Base-by-base conservation (phyloP, 2,888 invertebrate genomes). In the Heteromyza rotundicornis region DNA sequence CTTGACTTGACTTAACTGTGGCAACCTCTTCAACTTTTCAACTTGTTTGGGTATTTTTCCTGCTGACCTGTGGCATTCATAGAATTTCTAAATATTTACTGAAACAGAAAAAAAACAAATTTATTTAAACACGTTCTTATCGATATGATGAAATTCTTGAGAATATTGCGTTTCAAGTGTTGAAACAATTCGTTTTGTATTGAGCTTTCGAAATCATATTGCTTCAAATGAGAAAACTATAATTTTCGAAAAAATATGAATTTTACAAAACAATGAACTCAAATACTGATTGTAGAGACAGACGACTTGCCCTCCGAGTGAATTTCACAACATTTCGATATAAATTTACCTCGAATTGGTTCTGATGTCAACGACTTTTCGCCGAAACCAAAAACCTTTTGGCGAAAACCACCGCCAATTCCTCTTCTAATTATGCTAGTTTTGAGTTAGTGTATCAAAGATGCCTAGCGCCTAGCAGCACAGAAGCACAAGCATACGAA, bases 261-360 rank as follows among this genome's bases (percentile, higher is more conserved):
- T n/a, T n/a, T n/a, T n/a, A n/a, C n/a, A n/a, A n/a, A n/a, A n/a
- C n/a, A n/a, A n/a, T n/a, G n/a, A n/a, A n/a, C n/a, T n/a, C n/a
- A n/a, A n/a, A n/a, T n/a, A n/a, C n/a, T n/a, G n/a, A n/a, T n/a
- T n/a, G n/a, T n/a, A n/a, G n/a, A n/a, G n/a, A n/a, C n/a, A n/a
- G n/a, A n/a, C n/a, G n/a, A n/a, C n/a, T n/a, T n/a, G n/a, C n/a
- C n/a, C n/a, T n/a, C n/a, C n/a, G n/a, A n/a, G n/a, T 60, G 61
- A 64, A 63, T 50, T 59, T 49, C 47, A 47, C 47, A 3, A 47
- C 14, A 47, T 47, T 20, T 20, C 20, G 47, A 2, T 20, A 5
- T 3, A 19, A 47, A 40, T 40, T 40, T 47, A 47, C 5, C 7
- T 47, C 3, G 47, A 47, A 47, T 47, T 47, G 2, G 20, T 5